Conservation (phyloP, 2,888 invertebrate genomes). For the Harpalus rufipes region DNA sequence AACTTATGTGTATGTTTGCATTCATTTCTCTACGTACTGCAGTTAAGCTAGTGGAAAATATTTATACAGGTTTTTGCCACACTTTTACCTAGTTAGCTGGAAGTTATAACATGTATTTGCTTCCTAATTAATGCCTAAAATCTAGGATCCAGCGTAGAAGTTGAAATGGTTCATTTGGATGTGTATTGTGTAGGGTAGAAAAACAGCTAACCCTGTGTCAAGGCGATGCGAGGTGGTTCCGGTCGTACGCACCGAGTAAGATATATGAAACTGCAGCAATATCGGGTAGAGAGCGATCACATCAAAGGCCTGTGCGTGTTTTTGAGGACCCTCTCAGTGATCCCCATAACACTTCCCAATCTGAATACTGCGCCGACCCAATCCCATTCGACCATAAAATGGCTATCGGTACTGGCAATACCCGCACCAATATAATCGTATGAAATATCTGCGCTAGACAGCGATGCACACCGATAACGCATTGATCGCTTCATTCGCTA, state of each 20-base stretch:
- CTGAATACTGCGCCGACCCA: constrained; percentile 58
- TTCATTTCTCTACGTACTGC: constrained; percentile 44
- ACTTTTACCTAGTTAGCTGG: constrained; percentile 3
- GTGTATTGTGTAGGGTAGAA: neutral
- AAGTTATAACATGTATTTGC: neutral
- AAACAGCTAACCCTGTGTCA: constrained; percentile 3
- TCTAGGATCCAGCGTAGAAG: neutral
- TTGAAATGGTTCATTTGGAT: neutral
- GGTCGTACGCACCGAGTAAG: constrained; percentile 36
- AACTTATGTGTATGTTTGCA: constrained; percentile 51
- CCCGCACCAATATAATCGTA: constrained; percentile 62
- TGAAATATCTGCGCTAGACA: constrained; percentile 59
- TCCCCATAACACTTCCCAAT: constrained; percentile 41
- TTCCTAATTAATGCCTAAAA: neutral
- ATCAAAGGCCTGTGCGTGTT: constrained; percentile 30
- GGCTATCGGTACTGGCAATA: constrained; percentile 56
- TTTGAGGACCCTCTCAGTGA: constrained; percentile 25
- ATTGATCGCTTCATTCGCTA: constrained; percentile 48
- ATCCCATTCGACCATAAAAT: constrained; percentile 60
- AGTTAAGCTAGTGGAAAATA: constrained; percentile 37
- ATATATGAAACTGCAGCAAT: constrained; percentile 47
- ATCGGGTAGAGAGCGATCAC: constrained; percentile 32
- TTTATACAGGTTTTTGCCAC: constrained; percentile 23
- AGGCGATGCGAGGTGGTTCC: constrained; percentile 1
- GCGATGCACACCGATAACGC: constrained; percentile 58